A percentile compares a stretch with the other conserved stretches of the same genome.
Conservation (phyloP, 2,888 invertebrate species). For the Ennomos erosarius region DNA sequence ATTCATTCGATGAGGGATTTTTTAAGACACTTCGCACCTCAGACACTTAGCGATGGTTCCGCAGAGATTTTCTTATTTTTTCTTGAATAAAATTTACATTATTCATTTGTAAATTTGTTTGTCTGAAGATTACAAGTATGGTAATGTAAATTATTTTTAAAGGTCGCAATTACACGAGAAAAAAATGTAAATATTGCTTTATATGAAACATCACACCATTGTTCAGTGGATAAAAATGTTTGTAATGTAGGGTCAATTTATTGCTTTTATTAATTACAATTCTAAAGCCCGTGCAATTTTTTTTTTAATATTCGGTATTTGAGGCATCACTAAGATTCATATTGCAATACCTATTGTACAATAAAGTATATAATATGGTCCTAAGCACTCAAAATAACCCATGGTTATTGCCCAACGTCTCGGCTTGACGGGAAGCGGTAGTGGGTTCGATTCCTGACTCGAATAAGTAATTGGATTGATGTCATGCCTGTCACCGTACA, state of each 20-base stretch:
- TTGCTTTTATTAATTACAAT: too few species aligned
- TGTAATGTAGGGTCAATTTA: too few species aligned
- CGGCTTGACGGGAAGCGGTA: slow-evolving; percentile 72
- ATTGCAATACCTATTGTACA: background rate
- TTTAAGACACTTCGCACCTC: slow-evolving; percentile 63
- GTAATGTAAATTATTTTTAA: slow-evolving; percentile 54
- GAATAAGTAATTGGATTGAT: slow-evolving; percentile 71
- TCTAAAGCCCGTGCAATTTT: too few species aligned
- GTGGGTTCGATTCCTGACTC: slow-evolving; percentile 73
- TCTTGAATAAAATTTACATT: slow-evolving; percentile 67
- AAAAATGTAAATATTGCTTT: background rate
- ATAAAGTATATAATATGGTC: background rate
- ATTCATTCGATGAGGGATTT: slow-evolving; percentile 61
- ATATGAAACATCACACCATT: too few species aligned
- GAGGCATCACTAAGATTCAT: too few species aligned
- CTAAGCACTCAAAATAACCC: slow-evolving; percentile 34
- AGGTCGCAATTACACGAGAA: slow-evolving; percentile 8
- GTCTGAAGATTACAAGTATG: slow-evolving; percentile 70
- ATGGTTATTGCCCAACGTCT: slow-evolving; percentile 31
- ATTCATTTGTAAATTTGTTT: slow-evolving; percentile 68
- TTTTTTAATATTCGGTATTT: too few species aligned
- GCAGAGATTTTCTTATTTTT: slow-evolving; percentile 43
- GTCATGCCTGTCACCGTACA: slow-evolving; percentile 59
- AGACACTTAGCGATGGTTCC: slow-evolving; percentile 53
- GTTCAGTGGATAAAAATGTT: too few species aligned